These are phyloP conservation scores for Eremobia ochroleuca DNA, from an alignment of 2,888 invertebrate species.

Conservation along the genomic window DNA sequence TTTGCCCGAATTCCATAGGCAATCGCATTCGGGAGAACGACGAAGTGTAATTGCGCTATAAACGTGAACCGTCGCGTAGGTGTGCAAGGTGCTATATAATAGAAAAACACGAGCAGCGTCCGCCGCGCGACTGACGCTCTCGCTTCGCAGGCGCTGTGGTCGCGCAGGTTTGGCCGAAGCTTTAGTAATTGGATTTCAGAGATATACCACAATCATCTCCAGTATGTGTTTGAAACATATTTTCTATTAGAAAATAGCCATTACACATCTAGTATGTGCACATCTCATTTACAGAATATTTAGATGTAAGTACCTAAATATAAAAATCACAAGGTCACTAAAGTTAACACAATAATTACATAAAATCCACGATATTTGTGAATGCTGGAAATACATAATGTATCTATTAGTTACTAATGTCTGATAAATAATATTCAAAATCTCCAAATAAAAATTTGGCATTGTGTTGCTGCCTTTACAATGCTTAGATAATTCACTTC, in stretches of 20 bases:
- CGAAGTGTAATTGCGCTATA: too few species aligned
- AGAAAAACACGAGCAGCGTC: neutral
- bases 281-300: slow-evolving; percentile 12
- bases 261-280: slow-evolving; percentile 31
- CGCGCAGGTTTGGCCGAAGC: neutral
- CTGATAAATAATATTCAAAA: slow-evolving; percentile 17
- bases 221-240: slow-evolving; percentile 18
- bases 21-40: too few species aligned
- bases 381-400: slow-evolving; percentile 15
- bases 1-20: too few species aligned
- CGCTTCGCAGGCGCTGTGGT: neutral
- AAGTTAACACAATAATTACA: slow-evolving; percentile 16
- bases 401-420: slow-evolving; percentile 6
- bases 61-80: neutral
- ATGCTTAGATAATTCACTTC: slow-evolving; percentile 14
- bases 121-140: neutral
- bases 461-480: neutral
- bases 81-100: neutral
- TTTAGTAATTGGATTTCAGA: neutral
- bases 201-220: neutral
- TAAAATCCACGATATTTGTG: slow-evolving; percentile 2
- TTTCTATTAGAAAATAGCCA: slow-evolving; percentile 3
- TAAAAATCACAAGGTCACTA: slow-evolving; percentile 20
- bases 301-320: slow-evolving; percentile 17
- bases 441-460: slow-evolving; percentile 12